Conservation (phyloP, 1,140 invertebrate species). For the Conus betulinus region DNA sequence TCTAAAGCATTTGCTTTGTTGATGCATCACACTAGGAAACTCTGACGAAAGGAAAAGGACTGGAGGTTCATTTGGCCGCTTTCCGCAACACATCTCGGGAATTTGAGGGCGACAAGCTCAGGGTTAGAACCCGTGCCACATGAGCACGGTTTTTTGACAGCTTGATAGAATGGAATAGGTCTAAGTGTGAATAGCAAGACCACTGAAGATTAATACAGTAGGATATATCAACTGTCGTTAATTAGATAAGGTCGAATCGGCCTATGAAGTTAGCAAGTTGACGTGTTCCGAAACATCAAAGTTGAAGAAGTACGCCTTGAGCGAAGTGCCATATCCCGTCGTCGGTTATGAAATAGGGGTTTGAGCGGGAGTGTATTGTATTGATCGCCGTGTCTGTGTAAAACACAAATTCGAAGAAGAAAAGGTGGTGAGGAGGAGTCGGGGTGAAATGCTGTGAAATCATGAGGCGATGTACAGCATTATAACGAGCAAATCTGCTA, state of each 20-base stretch:
- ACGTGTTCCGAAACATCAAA: too few species aligned
- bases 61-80: background rate
- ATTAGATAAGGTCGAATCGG: too few species aligned
- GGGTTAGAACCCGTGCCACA: conserved; percentile 5
- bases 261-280: too few species aligned
- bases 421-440: background rate
- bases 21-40: background rate
- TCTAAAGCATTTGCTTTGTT: background rate
- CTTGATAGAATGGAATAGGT: background rate
- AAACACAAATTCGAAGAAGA: background rate
- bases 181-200: background rate
- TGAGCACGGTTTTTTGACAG: conserved; percentile 4
- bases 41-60: conserved; percentile 6
- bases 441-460: conserved; percentile 3
- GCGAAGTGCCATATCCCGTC: too few species aligned
- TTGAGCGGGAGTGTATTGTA: too few species aligned
- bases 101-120: background rate
- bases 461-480: conserved; percentile 1
- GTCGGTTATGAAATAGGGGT: too few species aligned
- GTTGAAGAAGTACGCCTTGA: too few species aligned
- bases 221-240: too few species aligned
- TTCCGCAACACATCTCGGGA: background rate
- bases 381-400: too few species aligned
- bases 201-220: too few species aligned
- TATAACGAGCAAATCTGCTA: too few species aligned